phyloP scores from a whole-genome alignment of 2,797 vertebrate species.

The Clarias fuscus region DNA sequence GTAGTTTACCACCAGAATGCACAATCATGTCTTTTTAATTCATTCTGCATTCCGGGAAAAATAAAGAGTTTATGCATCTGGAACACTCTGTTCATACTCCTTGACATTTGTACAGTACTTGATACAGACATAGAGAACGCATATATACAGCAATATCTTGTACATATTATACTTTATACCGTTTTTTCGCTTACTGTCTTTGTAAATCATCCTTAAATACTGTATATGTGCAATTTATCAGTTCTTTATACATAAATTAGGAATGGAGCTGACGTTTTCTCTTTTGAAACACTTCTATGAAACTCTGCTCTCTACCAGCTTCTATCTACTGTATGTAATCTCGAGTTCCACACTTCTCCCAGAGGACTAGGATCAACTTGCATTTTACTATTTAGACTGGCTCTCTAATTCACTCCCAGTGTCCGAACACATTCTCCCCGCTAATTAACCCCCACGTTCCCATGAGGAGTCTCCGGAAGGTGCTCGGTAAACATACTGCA shows the following conservation, averaged over 20 bases:
- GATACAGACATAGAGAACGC: background rate
- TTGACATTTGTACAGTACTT: background rate
- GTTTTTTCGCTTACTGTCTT: background rate
- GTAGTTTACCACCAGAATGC: background rate
- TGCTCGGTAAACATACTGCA: slow-evolving; percentile 53
- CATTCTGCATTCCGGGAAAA: background rate
- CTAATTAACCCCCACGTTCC: slow-evolving; percentile 63
- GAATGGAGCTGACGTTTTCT: background rate
- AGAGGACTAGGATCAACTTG: slow-evolving; percentile 31
- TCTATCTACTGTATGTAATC: background rate
- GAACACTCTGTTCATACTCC: background rate
- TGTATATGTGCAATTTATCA: background rate
- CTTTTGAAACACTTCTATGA: background rate
- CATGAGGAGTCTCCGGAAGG: slow-evolving; percentile 52
- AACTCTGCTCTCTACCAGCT: background rate
- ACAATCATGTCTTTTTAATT: background rate
- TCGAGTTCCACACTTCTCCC: background rate
- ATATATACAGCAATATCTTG: background rate
- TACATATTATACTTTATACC: background rate
- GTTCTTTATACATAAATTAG: background rate
- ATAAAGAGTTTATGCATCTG: background rate
- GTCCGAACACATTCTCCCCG: slow-evolving; percentile 59
- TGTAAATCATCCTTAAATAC: background rate
- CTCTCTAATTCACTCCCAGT: slow-evolving; percentile 57
- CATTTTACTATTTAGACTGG: slow-evolving; percentile 16